These are phyloP conservation scores for Bradypodion pumilum DNA, from an alignment of 2,797 vertebrate genomes.

Conservation along the genomic window DNA sequence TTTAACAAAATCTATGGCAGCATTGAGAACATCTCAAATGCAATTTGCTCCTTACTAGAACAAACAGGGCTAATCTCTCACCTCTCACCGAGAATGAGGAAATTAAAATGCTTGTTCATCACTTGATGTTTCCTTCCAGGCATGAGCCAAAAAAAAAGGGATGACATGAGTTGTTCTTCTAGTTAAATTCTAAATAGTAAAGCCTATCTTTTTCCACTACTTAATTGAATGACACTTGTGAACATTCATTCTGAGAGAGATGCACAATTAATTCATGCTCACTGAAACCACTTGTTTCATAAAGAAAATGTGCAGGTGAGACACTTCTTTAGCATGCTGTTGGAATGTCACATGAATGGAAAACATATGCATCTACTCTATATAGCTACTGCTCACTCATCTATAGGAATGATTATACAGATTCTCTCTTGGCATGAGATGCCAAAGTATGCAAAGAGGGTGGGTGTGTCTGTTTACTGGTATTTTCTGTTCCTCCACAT, in stretches of 20 bases:
- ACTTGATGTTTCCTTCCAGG: constrained; percentile 10
- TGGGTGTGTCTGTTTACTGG: background rate
- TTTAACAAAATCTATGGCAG: background rate
- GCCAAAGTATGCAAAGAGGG: background rate
- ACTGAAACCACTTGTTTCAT: constrained; percentile 24
- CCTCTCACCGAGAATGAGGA: background rate
- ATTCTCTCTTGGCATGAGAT: background rate
- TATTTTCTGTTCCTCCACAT: background rate
- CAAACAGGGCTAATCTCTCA: constrained; percentile 20
- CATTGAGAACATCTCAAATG: constrained; percentile 24
- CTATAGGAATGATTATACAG: background rate
- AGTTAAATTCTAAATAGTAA: constrained; percentile 18
- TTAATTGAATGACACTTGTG: constrained; percentile 27
- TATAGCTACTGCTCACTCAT: background rate
- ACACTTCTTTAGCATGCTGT: background rate
- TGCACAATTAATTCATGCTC: constrained; percentile 22
- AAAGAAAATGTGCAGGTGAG: background rate
- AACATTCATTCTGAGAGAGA: constrained; percentile 26
- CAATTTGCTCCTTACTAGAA: constrained; percentile 28
- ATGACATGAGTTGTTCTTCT: background rate
- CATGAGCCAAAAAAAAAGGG: constrained; percentile 20
- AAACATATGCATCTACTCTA: background rate
- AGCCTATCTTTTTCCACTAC: constrained; percentile 14
- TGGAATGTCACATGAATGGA: background rate
- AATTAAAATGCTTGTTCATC: constrained; percentile 37